Conservation (phyloP, 1,140 invertebrate species). For the Diorhabda sublineata region DNA sequence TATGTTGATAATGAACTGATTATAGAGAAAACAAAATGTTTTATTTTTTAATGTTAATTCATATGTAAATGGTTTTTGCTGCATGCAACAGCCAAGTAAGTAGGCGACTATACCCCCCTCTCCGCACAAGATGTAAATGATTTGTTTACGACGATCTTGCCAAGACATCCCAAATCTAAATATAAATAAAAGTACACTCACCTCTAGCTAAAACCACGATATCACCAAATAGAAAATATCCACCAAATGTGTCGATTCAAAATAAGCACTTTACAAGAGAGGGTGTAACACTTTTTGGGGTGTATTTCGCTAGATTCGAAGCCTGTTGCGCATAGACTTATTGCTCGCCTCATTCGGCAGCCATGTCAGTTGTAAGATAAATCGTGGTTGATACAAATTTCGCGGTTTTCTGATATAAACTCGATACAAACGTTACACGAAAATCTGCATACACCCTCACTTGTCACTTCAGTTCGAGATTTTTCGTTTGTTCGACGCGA, state of each 20-base stretch:
- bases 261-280: background rate
- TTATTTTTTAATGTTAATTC: no score
- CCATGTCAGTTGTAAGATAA: slow-evolving; percentile 15
- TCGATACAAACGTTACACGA: background rate
- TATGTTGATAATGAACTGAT: no score
- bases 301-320: slow-evolving; percentile 7
- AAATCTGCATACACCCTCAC: slow-evolving; percentile 5
- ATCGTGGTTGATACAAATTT: background rate
- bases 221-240: slow-evolving; percentile 5
- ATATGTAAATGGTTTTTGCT: no score
- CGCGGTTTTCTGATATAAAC: slow-evolving; percentile 17
- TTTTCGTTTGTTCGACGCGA: slow-evolving; percentile 1
- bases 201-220: slow-evolving; percentile 17
- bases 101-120: slow-evolving; percentile 3
- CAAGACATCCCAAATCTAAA: slow-evolving; percentile 22
- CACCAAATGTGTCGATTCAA: background rate
- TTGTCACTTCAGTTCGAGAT: background rate
- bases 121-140: slow-evolving; percentile 20
- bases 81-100: background rate
- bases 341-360: slow-evolving; percentile 7
- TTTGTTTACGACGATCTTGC: slow-evolving; percentile 33
- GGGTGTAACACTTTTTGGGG: slow-evolving; percentile 9
- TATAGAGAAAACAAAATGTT: no score
- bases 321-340: slow-evolving; percentile 15
- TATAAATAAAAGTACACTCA: slow-evolving; percentile 26